Conservation (phyloP, 2,797 vertebrate genomes). For the Spheniscus humboldti region DNA sequence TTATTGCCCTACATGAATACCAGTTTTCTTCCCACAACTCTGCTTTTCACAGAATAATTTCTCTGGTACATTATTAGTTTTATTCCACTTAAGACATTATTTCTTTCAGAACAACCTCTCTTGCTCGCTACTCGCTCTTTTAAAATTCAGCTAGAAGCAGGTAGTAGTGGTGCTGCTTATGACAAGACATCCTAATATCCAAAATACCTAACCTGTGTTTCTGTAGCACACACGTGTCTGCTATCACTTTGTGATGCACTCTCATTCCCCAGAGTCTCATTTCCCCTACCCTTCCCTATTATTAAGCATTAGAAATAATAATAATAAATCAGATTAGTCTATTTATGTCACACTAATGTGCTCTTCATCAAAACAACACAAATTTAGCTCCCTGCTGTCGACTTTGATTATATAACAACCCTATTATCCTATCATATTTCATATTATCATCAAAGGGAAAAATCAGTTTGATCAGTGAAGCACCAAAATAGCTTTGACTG, state of each 20-base stretch:
- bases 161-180: not conserved
- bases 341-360: conserved; percentile 64
- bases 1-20: not conserved
- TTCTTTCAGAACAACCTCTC: not conserved
- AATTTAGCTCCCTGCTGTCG: conserved; percentile 64
- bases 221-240: not conserved
- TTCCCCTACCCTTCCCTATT: conserved; percentile 43
- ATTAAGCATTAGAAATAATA: conserved; percentile 67
- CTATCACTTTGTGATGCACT: conserved; percentile 34
- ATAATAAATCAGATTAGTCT: conserved; percentile 68
- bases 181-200: not conserved
- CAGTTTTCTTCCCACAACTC: not conserved
- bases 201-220: not conserved
- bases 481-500: conserved; percentile 59
- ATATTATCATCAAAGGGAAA: conserved; percentile 61
- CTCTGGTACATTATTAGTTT: not conserved
- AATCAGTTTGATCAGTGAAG: conserved; percentile 62
- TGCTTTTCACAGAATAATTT: not conserved
- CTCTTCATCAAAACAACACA: conserved; percentile 65
- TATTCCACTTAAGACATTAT: not conserved
- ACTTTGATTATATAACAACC: conserved; percentile 62
- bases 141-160: not conserved
- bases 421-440: conserved; percentile 59
- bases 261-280: conserved; percentile 43
- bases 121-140: accelerated